Evolutionary conservation across 2,797 vertebrate species (phyloP).

Genomic region (Sebastes minor): DNA sequence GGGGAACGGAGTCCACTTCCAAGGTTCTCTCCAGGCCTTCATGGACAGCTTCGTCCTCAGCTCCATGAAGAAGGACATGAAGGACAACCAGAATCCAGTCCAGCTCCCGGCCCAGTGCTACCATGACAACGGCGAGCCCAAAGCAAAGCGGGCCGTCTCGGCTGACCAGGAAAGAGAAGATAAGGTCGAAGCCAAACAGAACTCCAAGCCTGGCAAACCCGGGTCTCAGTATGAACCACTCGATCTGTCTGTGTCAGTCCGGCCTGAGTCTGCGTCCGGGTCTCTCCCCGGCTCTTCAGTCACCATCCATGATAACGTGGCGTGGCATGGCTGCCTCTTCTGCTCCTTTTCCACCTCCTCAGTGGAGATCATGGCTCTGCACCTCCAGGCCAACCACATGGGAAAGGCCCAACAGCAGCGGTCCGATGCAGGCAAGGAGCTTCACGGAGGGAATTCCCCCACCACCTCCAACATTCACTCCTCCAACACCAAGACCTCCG

Average conservation of each 20-base stretch:
- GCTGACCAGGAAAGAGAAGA: slow-evolving; percentile 83
- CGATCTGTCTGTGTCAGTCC: slow-evolving; percentile 94
- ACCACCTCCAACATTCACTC: slow-evolving; percentile 69
- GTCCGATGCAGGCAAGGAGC: slow-evolving; percentile 83
- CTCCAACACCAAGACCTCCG: slow-evolving; percentile 77
- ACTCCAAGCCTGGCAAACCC: slow-evolving; percentile 81
- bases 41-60: slow-evolving; percentile 97
- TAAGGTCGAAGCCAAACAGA: slow-evolving; percentile 83
- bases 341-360: slow-evolving; percentile 97
- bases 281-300: slow-evolving; percentile 92
- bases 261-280: slow-evolving; percentile 88
- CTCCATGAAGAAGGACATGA: slow-evolving; percentile 94
- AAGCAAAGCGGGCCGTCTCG: slow-evolving; percentile 80
- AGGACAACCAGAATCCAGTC: slow-evolving; percentile 84
- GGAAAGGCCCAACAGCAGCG: slow-evolving; percentile 86
- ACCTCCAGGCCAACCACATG: slow-evolving; percentile 97
- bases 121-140: slow-evolving; percentile 86
- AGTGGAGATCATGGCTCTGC: slow-evolving; percentile 97
- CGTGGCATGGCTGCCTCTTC: slow-evolving; percentile 97
- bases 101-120: slow-evolving; percentile 80
- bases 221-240: slow-evolving; percentile 96
- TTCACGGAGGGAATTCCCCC: slow-evolving; percentile 80
- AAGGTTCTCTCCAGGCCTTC: slow-evolving; percentile 97
- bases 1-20: slow-evolving; percentile 95
- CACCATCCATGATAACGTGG: slow-evolving; percentile 94